Conservation (phyloP, 1,140 invertebrate genomes). For the Odontomachus brunneus region DNA sequence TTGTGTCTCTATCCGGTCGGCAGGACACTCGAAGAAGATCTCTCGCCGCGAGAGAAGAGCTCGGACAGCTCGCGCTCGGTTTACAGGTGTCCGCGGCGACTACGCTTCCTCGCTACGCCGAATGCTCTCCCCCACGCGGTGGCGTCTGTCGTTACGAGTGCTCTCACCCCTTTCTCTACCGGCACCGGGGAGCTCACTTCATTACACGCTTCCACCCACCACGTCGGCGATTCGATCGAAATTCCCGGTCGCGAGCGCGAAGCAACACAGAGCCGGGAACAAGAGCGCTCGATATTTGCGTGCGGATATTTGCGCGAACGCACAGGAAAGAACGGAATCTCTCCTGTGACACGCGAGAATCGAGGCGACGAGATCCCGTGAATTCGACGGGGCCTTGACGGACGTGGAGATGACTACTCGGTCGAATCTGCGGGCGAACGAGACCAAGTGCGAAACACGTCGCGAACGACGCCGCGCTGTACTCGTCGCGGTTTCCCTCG, state of each 20-base stretch:
- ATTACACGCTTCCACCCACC: slow-evolving; percentile 32
- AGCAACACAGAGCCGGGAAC: not conserved
- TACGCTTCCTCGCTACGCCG: slow-evolving; percentile 12
- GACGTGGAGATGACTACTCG: not conserved
- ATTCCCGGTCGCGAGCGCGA: not conserved
- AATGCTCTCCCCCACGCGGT: slow-evolving; percentile 47
- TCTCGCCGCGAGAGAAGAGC: slow-evolving; percentile 1
- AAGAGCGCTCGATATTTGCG: slow-evolving; percentile 10
- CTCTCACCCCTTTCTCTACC: slow-evolving; percentile 57
- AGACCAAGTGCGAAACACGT: not conserved
- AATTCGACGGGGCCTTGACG: not conserved
- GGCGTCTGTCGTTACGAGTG: slow-evolving; percentile 50
- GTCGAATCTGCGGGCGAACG: not conserved
- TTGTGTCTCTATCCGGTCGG: not conserved
- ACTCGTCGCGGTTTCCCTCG: slow-evolving; percentile 3
- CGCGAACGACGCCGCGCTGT: slow-evolving; percentile 38
- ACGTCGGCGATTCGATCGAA: slow-evolving; percentile 11
- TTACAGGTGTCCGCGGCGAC: slow-evolving; percentile 62
- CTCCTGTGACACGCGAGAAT: not conserved
- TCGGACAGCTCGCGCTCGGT: slow-evolving; percentile 9
- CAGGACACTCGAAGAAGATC: not conserved
- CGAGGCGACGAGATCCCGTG: not conserved
- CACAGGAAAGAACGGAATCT: not conserved
- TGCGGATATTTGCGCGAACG: no score
- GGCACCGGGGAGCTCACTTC: slow-evolving; percentile 43